phyloP scores from a whole-genome alignment of 2,888 invertebrate genomes.

The Cheilosia scutellata region DNA sequence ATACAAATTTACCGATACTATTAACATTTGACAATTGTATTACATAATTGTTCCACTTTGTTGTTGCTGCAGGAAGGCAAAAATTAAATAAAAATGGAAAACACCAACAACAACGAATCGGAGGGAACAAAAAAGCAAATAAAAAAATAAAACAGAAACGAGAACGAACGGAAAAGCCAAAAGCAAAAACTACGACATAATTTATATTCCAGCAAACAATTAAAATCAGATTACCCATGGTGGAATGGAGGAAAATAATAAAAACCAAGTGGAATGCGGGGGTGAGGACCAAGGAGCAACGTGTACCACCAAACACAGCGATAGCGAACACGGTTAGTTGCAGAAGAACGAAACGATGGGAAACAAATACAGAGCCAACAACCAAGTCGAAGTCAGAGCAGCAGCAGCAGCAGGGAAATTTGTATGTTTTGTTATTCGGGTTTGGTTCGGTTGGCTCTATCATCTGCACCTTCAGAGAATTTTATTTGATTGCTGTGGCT shows the following conservation, averaged over 20 bases:
- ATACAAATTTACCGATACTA: conserved; percentile 13
- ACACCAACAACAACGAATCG: conserved; percentile 8
- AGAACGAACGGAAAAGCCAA: conserved; percentile 65
- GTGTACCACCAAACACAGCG: background rate
- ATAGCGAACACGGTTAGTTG: background rate
- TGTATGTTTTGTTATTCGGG: conserved; percentile 35
- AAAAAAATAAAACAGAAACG: conserved; percentile 16
- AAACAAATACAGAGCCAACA: conserved; percentile 22
- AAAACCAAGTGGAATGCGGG: conserved; percentile 63
- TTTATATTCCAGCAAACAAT: conserved; percentile 77
- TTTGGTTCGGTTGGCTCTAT: conserved; percentile 66
- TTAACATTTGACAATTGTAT: conserved; percentile 41
- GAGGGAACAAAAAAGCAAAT: conserved; percentile 22
- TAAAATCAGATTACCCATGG: conserved; percentile 78
- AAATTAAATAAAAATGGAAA: conserved; percentile 44
- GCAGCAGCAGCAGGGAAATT: conserved; percentile 9
- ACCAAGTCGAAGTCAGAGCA: background rate
- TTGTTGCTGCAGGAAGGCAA: conserved; percentile 29
- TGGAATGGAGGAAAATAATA: conserved; percentile 70
- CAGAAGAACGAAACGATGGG: conserved; percentile 40
- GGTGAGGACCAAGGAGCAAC: conserved; percentile 27
- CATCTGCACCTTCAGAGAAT: conserved; percentile 73
- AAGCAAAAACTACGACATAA: conserved; percentile 76
- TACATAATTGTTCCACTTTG: conserved; percentile 44
- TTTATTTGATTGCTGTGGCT: conserved; percentile 63